A percentile compares a stretch with the other conserved stretches of the same genome.
These are phyloP conservation scores for Liolophura sinensis DNA, from an alignment of 1,140 invertebrate genomes.

Conservation along the genomic window DNA sequence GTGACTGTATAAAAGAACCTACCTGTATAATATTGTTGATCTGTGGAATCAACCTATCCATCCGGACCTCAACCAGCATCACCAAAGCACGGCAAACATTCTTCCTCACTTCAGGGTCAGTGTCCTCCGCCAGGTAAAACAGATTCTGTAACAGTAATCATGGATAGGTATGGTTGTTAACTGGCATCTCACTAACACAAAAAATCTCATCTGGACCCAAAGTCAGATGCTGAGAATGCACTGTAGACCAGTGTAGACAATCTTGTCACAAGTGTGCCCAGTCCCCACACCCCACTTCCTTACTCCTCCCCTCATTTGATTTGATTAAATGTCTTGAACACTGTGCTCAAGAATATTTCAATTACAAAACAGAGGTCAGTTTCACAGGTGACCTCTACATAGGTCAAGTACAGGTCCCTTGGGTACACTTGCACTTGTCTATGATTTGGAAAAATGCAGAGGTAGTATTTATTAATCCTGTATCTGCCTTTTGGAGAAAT, in stretches of 20 bases:
- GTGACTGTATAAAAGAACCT: constrained; percentile 30
- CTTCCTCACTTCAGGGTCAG: constrained; percentile 73
- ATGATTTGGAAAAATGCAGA: too few species aligned
- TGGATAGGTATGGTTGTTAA: constrained; percentile 57
- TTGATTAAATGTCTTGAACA: too few species aligned
- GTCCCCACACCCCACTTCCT: neutral
- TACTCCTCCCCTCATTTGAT: too few species aligned
- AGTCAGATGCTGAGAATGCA: constrained; percentile 80
- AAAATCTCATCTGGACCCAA: neutral
- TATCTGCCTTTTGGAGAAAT: too few species aligned
- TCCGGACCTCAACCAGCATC: constrained; percentile 92
- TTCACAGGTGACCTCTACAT: too few species aligned
- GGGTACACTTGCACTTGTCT: too few species aligned
- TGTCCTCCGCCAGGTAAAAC: constrained; percentile 69
- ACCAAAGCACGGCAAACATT: constrained; percentile 93
- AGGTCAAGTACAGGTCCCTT: too few species aligned
- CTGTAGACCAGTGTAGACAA: constrained; percentile 89
- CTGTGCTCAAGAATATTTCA: too few species aligned
- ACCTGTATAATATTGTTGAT: constrained; percentile 95
- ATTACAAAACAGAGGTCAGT: too few species aligned
- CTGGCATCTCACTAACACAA: neutral
- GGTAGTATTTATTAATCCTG: too few species aligned
- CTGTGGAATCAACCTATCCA: constrained; percentile 93
- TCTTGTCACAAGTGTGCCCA: constrained; percentile 53
- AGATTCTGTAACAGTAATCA: constrained; percentile 63